Conservation (phyloP, 2,113 vertebrate species). For the Ictidomys tridecemlineatus region DNA sequence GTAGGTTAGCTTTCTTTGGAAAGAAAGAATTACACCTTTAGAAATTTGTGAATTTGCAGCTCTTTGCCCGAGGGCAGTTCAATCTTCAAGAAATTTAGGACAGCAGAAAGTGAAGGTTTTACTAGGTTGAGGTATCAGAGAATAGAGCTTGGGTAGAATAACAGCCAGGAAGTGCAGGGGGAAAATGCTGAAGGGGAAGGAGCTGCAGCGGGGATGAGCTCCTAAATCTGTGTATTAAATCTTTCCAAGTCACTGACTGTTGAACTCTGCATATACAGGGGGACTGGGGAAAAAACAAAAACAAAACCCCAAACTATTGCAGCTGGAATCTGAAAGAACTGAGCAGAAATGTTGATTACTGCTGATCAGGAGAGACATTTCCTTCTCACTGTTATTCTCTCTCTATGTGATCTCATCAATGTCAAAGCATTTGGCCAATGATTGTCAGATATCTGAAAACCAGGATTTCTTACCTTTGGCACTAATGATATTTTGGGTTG, state of each 20-base stretch:
- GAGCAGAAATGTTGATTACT: not conserved
- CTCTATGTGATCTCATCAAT: not conserved
- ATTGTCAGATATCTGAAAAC: not conserved
- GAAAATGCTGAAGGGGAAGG: not conserved
- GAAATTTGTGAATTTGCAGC: not conserved
- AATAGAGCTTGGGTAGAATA: not conserved
- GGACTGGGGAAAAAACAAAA: not conserved
- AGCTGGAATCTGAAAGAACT: not conserved
- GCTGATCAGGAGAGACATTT: not conserved
- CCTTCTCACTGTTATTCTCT: not conserved
- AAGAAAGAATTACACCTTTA: not conserved
- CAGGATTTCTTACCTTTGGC: not conserved
- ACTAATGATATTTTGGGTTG: not conserved
- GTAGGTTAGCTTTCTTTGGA: not conserved
- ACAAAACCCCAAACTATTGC: too few species aligned
- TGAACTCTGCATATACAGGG: not conserved
- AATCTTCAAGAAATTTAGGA: not conserved
- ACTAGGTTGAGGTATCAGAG: not conserved
- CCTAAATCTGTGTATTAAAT: not conserved
- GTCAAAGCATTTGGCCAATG: not conserved
- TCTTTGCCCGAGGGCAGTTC: not conserved
- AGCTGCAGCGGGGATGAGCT: not conserved
- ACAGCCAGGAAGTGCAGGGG: not conserved
- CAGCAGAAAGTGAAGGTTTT: not conserved
- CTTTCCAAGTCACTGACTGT: not conserved